These are phyloP conservation scores for Drosophila gaucha DNA, from an alignment of 2,888 invertebrate species.

Conservation along the genomic window DNA sequence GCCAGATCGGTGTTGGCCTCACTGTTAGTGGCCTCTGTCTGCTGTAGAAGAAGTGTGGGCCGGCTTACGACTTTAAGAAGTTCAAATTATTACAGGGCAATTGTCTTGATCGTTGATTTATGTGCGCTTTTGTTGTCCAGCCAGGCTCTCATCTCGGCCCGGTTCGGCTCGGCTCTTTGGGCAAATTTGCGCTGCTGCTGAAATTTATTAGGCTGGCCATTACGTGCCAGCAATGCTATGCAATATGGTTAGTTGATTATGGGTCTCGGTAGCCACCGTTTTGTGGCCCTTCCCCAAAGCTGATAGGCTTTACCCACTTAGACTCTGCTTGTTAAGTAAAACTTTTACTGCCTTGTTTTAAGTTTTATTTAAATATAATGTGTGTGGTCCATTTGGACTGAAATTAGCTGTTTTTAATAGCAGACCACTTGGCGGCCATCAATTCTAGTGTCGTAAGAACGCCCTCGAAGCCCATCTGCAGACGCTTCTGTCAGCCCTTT, in stretches of 20 bases:
- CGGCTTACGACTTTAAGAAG: conserved; percentile 72
- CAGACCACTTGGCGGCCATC: conserved; percentile 1
- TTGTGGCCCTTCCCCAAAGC: not conserved
- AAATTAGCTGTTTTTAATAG: conserved; percentile 12
- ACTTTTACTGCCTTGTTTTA: not conserved
- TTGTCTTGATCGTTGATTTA: conserved; percentile 79
- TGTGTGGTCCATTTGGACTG: not conserved
- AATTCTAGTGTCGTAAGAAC: conserved; percentile 34
- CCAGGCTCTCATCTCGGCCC: conserved; percentile 8
- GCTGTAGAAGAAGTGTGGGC: conserved; percentile 58
- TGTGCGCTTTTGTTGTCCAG: conserved; percentile 66
- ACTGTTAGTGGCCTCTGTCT: conserved; percentile 17
- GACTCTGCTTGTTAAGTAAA: not conserved
- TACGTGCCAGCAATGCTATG: conserved; percentile 31
- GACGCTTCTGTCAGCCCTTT: conserved; percentile 33
- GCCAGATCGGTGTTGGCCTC: conserved; percentile 60
- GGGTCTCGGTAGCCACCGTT: conserved; percentile 50
- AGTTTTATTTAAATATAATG: not conserved
- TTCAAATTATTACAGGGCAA: conserved; percentile 79
- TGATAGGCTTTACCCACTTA: not conserved
- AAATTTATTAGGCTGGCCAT: conserved; percentile 59
- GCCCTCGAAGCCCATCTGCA: conserved; percentile 36
- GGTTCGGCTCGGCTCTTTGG: conserved; percentile 22
- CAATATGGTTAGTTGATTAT: conserved; percentile 52
- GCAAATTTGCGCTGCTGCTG: conserved; percentile 48